phyloP scores from a whole-genome alignment of 2,888 invertebrate genomes.

The Andrena chrysosceles region DNA sequence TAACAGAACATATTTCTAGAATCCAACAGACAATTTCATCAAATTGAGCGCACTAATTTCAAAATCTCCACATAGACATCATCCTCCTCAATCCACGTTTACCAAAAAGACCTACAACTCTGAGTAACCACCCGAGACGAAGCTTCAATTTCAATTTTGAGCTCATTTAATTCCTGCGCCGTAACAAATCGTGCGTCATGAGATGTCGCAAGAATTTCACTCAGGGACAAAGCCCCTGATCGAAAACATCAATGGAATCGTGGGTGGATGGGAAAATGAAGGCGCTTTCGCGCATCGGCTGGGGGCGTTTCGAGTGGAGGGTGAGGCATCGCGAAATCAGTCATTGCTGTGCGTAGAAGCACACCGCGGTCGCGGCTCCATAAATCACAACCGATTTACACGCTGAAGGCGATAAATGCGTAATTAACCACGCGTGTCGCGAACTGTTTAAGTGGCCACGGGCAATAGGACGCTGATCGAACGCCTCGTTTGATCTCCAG shows the following conservation, averaged over 20 bases:
- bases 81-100: too few species aligned
- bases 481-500: constrained; percentile 28
- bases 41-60: too few species aligned
- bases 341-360: constrained; percentile 18
- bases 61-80: too few species aligned
- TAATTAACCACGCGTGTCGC: constrained; percentile 57
- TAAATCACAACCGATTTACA: constrained; percentile 51
- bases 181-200: neutral
- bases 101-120: neutral
- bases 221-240: neutral
- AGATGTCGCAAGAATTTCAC: constrained; percentile 2
- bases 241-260: neutral
- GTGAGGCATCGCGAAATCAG: constrained; percentile 26
- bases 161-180: constrained; percentile 22
- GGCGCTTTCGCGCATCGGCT: constrained; percentile 21
- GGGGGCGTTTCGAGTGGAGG: constrained; percentile 2
- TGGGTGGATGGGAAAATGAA: constrained; percentile 29
- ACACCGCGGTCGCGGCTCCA: constrained; percentile 37
- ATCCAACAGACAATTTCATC: too few species aligned
- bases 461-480: constrained; percentile 16
- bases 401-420: constrained; percentile 50
- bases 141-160: constrained; percentile 2
- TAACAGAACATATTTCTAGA: too few species aligned
- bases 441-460: constrained; percentile 52
- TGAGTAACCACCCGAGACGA: neutral